These are phyloP conservation scores for Smutsia temminckii DNA, from an alignment of 2,797 vertebrate species.

Conservation along the genomic window DNA sequence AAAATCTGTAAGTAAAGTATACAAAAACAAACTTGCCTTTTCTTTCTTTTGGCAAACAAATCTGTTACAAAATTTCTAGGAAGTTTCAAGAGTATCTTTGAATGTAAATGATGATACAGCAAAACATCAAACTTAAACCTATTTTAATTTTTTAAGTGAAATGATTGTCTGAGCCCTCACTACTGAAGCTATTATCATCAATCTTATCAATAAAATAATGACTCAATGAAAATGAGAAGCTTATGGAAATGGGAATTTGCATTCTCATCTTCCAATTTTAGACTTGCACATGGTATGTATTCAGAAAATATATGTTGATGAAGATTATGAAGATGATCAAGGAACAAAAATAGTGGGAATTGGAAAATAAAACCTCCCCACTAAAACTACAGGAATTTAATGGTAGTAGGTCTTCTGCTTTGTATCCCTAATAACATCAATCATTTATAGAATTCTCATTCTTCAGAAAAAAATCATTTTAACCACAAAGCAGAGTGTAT, in stretches of 20 bases:
- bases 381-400: background rate
- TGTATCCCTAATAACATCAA: background rate
- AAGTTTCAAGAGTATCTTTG: background rate
- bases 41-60: background rate
- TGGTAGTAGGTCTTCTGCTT: background rate
- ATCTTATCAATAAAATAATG: background rate
- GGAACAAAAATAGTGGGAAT: background rate
- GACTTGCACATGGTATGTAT: background rate
- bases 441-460: background rate
- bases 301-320: background rate
- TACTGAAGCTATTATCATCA: background rate
- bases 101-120: background rate
- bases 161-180: background rate
- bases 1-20: background rate
- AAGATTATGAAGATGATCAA: background rate
- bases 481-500: background rate
- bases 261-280: background rate
- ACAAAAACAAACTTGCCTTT: background rate
- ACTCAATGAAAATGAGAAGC: background rate
- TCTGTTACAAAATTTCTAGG: background rate
- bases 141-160: slow-evolving; percentile 28
- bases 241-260: background rate
- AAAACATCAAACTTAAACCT: background rate
- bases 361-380: background rate
- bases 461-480: background rate